Base-by-base conservation (phyloP, 2,113 vertebrate genomes). In the Bungarus multicinctus region DNA sequence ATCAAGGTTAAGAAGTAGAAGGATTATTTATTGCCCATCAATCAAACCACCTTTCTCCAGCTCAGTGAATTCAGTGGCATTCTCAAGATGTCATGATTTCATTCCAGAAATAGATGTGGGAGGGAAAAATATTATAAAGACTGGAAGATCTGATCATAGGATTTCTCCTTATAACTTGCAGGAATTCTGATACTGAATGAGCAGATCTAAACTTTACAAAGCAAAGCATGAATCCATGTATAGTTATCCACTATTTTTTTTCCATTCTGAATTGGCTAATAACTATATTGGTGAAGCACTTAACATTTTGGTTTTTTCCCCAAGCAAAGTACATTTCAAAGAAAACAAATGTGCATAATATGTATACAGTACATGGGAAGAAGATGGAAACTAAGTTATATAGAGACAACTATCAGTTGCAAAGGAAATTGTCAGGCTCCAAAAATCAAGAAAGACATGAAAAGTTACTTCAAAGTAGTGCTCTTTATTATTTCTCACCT, bases 1-100 rank as follows among this genome's bases (percentile, higher is more conserved):
- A 92, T 92, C 87, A 89, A 92, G 87, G 64, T 47, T 45, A 89
- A 89, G 87, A 52, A 53, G 74, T 47, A 54, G n/a, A 27, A 69
- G 34, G 74, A 81, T 43, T 39, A 43, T 81, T 89, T 64, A 89
- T n/a, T 39, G 60, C 50, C 16, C 45, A 22, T 89, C 60, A 92
- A 64, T 87, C 91, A 54, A 81, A 34, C 87, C 64, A 11, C 52
- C 9, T n/a, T 74, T 54, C 34, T 55, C 23, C 11, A 69, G 7
- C 87, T 64, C 52, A 20, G 16, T 54, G 52, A 11, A 69, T 30
- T 57, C 90, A n/a, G n/a, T n/a, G 34, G 10, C 5, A 9, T 81
- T 43, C 53, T 55, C 12, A 39, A 60, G 22, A 22, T 9, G 53
- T 53, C 88, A 4, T 89, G 91, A 74, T 18, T 89, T 89, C 52